Conservation (phyloP, 2,113 vertebrate species). For the Oxyura jamaicensis region DNA sequence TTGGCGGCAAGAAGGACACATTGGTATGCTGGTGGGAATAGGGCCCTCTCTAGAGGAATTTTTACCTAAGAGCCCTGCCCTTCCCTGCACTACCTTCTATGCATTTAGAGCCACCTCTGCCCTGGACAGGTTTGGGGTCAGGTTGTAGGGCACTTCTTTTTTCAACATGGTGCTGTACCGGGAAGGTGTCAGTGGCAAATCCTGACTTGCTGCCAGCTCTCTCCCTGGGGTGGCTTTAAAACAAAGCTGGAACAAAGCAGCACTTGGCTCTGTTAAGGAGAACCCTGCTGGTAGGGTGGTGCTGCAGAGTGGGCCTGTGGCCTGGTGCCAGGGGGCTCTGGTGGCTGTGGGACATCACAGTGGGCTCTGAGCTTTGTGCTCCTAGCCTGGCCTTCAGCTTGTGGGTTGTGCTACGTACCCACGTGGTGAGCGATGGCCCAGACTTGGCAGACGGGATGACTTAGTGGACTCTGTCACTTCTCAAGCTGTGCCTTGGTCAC, state of each 20-base stretch:
- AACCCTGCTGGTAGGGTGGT: not conserved
- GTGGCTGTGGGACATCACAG: not conserved
- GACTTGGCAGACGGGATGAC: not conserved
- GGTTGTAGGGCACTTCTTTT: not conserved
- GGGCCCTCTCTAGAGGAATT: not conserved
- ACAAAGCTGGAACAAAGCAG: not conserved
- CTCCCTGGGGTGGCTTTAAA: not conserved
- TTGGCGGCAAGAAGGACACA: not conserved
- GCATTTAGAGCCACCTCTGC: not conserved
- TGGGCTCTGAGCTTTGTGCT: fast-evolving
- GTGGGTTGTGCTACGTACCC: not conserved
- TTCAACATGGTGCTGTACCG: not conserved
- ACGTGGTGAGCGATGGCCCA: not conserved
- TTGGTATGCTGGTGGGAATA: not conserved
- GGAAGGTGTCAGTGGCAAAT: not conserved
- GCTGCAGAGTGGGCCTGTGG: not conserved
- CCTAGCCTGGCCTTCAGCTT: not conserved
- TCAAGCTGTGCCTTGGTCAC: not conserved
- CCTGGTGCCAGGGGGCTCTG: not conserved
- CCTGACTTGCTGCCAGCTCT: not conserved
- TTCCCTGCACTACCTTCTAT: not conserved
- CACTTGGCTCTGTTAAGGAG: not conserved
- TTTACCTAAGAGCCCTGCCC: not conserved
- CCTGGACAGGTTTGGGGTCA: not conserved
- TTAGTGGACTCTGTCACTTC: not conserved